Percentiles rank a stretch among this genome's conserved stretches.
phyloP scores from a whole-genome alignment of 2,113 vertebrate species.

The Typhlomys cinereus region DNA sequence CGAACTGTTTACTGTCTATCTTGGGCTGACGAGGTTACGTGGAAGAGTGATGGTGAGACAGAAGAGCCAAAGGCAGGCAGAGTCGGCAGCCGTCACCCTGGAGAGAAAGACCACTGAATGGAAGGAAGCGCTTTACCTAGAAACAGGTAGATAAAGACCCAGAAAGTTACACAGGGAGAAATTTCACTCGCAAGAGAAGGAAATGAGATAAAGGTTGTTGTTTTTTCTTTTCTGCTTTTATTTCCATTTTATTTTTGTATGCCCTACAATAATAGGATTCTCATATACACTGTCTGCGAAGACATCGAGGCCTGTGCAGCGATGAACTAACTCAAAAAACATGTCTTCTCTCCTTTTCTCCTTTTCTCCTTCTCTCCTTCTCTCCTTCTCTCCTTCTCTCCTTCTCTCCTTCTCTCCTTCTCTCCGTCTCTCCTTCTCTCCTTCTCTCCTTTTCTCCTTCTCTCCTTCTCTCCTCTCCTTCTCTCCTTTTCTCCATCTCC shows the following conservation, averaged over 20 bases:
- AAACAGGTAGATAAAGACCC: background rate
- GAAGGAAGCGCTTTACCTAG: no score
- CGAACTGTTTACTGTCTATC: background rate
- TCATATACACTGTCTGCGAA: background rate
- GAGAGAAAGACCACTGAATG: background rate
- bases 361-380: background rate
- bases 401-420: background rate
- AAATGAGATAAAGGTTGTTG: background rate
- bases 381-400: background rate
- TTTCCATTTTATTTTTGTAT: background rate
- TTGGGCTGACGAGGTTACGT: no score
- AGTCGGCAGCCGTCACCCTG: background rate
- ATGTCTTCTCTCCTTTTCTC: background rate
- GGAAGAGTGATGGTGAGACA: background rate
- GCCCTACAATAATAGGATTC: background rate
- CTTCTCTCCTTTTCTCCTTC: no score
- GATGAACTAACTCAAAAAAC: background rate
- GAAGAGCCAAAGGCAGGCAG: background rate
- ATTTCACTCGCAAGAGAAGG: background rate
- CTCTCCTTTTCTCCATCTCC: background rate
- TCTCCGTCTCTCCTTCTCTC: background rate
- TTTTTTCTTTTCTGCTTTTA: background rate
- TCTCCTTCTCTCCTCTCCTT: no score
- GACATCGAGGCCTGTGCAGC: background rate
- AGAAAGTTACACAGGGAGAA: background rate